Conservation (phyloP, 2,888 invertebrate genomes). For the Lacanobia wlatinum region DNA sequence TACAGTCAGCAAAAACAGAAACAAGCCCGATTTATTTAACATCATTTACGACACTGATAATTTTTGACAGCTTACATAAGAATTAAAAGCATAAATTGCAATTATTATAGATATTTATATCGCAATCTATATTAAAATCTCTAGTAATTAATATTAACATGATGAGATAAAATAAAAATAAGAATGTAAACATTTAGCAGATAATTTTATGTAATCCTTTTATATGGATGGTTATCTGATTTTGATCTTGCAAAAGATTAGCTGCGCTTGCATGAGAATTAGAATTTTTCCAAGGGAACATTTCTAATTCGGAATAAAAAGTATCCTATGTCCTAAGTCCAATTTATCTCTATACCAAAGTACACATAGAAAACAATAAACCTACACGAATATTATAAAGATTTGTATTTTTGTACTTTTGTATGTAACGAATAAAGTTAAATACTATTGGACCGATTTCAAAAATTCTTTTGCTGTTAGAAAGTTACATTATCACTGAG, state of each 20-base stretch:
- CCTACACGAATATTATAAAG: too few relatives aligned
- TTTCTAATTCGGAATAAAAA: too few relatives aligned
- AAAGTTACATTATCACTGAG: too few relatives aligned
- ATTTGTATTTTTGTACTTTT: too few relatives aligned
- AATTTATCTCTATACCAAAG: too few relatives aligned
- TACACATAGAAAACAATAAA: too few relatives aligned
- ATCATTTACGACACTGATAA: background rate
- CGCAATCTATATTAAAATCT: background rate
- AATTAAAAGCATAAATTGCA: background rate
- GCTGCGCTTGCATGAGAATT: too few relatives aligned
- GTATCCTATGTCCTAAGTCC: too few relatives aligned
- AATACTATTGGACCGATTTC: too few relatives aligned
- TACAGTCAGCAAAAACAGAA: constrained; percentile 7
- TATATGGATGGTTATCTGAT: background rate
- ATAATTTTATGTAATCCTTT: background rate
- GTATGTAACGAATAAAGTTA: too few relatives aligned
- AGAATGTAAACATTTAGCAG: background rate
- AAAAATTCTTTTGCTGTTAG: too few relatives aligned
- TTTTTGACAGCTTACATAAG: background rate
- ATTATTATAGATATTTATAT: background rate
- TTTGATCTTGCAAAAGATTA: background rate
- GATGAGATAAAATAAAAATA: background rate
- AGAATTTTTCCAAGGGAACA: too few relatives aligned
- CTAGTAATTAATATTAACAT: background rate
- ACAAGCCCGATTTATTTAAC: background rate